Percentiles rank a stretch among this genome's conserved stretches.
phyloP scores from a whole-genome alignment of 2,797 vertebrate genomes.

The Labroides dimidiatus region DNA sequence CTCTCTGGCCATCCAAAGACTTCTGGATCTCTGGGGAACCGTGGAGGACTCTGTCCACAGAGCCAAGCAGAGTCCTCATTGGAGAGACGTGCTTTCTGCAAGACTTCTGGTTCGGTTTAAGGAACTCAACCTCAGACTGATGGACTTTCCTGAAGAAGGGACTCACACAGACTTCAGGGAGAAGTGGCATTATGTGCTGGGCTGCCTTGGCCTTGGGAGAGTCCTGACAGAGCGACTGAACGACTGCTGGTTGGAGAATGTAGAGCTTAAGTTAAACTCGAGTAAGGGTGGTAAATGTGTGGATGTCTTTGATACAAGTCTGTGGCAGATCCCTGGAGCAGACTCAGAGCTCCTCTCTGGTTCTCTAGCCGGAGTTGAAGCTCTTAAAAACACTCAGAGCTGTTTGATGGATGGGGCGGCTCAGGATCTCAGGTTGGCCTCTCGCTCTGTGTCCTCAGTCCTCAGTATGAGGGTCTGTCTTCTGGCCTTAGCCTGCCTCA shows the following conservation, averaged over 20 bases:
- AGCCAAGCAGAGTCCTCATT: constrained; percentile 76
- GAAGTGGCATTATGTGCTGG: constrained; percentile 58
- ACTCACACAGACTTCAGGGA: constrained; percentile 57
- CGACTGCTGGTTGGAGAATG: constrained; percentile 83
- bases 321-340: constrained; percentile 59
- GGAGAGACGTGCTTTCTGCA: constrained; percentile 83
- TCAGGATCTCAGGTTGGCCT: constrained; percentile 77
- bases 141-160: constrained; percentile 37
- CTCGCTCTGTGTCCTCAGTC: constrained; percentile 78
- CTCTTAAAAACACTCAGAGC: constrained; percentile 68
- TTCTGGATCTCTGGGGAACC: constrained; percentile 78
- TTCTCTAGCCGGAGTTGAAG: constrained; percentile 49
- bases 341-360: constrained; percentile 47
- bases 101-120: constrained; percentile 80
- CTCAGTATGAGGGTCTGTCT: constrained; percentile 87
- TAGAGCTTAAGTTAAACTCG: constrained; percentile 66
- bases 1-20: constrained; percentile 71
- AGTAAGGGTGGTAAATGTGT: constrained; percentile 16
- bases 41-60: constrained; percentile 66
- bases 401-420: constrained; percentile 80
- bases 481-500: constrained; percentile 84
- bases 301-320: constrained; percentile 38
- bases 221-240: constrained; percentile 79
- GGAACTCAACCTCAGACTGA: constrained; percentile 76
- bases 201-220: constrained; percentile 74